Evolutionary conservation across 2,797 vertebrate species (phyloP).

Genomic region (Muscicapa striata): DNA sequence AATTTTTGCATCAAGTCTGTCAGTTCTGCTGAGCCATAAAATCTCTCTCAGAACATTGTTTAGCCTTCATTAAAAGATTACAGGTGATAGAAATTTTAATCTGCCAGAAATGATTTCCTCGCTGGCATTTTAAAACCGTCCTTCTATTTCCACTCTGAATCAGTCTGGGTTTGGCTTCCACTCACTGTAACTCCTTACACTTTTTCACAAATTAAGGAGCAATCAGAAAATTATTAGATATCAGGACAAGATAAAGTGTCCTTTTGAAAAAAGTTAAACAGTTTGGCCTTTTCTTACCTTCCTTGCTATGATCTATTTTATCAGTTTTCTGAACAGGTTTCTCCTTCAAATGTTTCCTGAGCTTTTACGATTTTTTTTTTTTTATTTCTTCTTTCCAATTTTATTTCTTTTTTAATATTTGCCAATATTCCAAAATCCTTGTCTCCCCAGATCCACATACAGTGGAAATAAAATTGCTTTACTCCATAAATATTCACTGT

Average conservation of each 20-base stretch:
- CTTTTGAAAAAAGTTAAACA: neutral
- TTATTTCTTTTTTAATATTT: neutral
- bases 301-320: neutral
- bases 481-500: neutral
- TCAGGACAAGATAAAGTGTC: neutral
- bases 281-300: neutral
- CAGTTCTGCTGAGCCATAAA: conserved; percentile 4
- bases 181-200: neutral
- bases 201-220: neutral
- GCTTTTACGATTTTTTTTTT: neutral
- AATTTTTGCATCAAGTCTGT: conserved; percentile 28
- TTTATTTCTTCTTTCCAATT: neutral
- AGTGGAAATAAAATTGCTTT: neutral
- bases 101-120: neutral
- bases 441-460: neutral
- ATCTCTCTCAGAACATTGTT: neutral
- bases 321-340: neutral
- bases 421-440: neutral
- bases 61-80: conserved; percentile 27
- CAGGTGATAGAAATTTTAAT: neutral
- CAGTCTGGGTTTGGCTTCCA: neutral
- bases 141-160: neutral
- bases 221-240: neutral
- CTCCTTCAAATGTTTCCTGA: neutral
- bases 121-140: neutral